These are phyloP conservation scores for Centropus bengalensis DNA, from an alignment of 2,113 vertebrate species.

Conservation along the genomic window DNA sequence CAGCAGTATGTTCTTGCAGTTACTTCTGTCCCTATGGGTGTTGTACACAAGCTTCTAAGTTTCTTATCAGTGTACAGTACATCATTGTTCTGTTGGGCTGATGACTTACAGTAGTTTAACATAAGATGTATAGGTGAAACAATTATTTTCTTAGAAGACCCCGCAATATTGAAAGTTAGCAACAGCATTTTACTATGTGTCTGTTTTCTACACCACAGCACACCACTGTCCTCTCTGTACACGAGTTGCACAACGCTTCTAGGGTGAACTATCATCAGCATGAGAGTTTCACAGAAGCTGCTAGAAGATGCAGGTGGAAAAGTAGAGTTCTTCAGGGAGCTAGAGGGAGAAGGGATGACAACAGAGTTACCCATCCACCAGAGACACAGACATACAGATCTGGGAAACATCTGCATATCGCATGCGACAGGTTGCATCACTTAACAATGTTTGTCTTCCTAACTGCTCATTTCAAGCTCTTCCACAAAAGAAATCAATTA, in stretches of 20 bases:
- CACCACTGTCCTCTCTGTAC: background rate
- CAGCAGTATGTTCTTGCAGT: background rate
- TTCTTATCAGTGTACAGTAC: background rate
- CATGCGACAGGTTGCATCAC: slow-evolving; percentile 53
- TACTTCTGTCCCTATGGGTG: background rate
- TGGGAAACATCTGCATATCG: slow-evolving; percentile 31
- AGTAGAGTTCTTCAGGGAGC: background rate
- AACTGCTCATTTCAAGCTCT: slow-evolving; percentile 57
- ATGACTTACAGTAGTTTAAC: background rate
- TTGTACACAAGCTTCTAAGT: background rate
- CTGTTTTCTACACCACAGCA: background rate
- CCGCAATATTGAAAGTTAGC: background rate
- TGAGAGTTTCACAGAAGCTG: background rate
- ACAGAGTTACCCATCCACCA: slow-evolving; percentile 39
- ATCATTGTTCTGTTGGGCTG: background rate
- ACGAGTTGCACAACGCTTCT: background rate
- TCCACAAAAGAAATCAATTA: slow-evolving; percentile 77
- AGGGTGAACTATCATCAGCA: background rate
- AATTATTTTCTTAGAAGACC: background rate
- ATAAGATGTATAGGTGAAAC: background rate
- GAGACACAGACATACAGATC: background rate
- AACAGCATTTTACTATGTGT: background rate
- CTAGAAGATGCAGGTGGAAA: background rate
- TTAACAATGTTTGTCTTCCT: slow-evolving; percentile 46
- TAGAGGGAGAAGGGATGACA: background rate